These are phyloP conservation scores for Micrasema longulum DNA, from an alignment of 1,140 invertebrate species.

Conservation along the genomic window DNA sequence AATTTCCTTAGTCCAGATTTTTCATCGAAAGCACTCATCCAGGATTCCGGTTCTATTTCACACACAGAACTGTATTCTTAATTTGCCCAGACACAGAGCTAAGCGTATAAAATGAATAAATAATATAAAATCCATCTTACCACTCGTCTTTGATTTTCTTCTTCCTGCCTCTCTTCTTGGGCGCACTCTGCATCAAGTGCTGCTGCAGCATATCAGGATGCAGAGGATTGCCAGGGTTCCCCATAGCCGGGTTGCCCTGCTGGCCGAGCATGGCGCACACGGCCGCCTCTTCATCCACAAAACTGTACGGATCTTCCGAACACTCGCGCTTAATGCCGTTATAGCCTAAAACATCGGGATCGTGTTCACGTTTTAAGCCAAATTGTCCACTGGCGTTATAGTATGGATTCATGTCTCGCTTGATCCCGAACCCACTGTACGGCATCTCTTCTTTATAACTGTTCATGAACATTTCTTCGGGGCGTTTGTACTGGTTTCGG, in stretches of 20 bases:
- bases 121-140: slow-evolving; percentile 58
- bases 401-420: slow-evolving; percentile 57
- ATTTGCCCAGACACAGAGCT: too few species aligned
- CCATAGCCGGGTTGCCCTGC: slow-evolving; percentile 55
- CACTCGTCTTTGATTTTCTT: slow-evolving; percentile 78
- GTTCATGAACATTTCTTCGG: slow-evolving; percentile 52
- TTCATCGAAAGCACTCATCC: too few species aligned
- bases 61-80: too few species aligned
- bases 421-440: slow-evolving; percentile 51
- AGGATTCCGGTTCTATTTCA: too few species aligned
- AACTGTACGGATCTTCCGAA: slow-evolving; percentile 81
- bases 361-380: slow-evolving; percentile 65
- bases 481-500: slow-evolving; percentile 45
- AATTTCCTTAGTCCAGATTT: too few species aligned
- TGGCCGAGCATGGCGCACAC: slow-evolving; percentile 68
- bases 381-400: slow-evolving; percentile 53
- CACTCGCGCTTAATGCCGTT: slow-evolving; percentile 73
- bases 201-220: slow-evolving; percentile 61
- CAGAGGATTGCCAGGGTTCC: slow-evolving; percentile 54
- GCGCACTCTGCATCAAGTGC: slow-evolving; percentile 71
- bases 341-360: slow-evolving; percentile 56
- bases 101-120: too few species aligned
- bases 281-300: slow-evolving; percentile 80
- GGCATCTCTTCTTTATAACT: slow-evolving; percentile 51
- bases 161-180: slow-evolving; percentile 86